phyloP scores from a whole-genome alignment of 2,113 vertebrate genomes.

The Nyctibius bracteatus region DNA sequence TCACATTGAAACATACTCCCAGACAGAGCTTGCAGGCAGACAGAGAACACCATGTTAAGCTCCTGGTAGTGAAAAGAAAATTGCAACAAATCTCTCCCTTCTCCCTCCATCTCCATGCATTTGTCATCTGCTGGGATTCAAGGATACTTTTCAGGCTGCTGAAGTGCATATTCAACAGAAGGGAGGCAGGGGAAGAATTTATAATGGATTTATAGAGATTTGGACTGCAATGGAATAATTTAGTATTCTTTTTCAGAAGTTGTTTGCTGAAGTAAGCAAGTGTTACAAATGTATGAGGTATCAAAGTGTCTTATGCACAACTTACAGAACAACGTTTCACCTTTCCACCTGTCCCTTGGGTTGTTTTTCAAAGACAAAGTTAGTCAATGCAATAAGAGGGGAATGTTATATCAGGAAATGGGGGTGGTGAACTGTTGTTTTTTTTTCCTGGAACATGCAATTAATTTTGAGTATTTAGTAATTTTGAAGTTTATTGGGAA shows the following conservation, averaged over 20 bases:
- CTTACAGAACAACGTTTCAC: not conserved
- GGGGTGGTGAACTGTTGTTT: not conserved
- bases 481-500: not conserved
- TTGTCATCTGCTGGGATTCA: not conserved
- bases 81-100: not conserved
- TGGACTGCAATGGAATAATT: not conserved
- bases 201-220: not conserved
- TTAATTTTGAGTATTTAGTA: conserved; percentile 3
- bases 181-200: not conserved
- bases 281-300: not conserved
- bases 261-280: rapidly evolving
- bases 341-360: not conserved
- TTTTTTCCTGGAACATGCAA: not conserved
- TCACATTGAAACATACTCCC: not conserved
- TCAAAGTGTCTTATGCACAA: not conserved
- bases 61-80: not conserved
- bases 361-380: not conserved
- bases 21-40: not conserved
- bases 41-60: not conserved
- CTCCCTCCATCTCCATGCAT: not conserved
- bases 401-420: not conserved
- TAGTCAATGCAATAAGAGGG: not conserved
- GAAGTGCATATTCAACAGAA: not conserved
- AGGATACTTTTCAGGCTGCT: not conserved
- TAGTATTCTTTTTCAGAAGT: not conserved